Percentiles rank a stretch among this genome's conserved stretches.
Conservation (phyloP, 2,888 invertebrate species). For the Drosophila bunnanda region DNA sequence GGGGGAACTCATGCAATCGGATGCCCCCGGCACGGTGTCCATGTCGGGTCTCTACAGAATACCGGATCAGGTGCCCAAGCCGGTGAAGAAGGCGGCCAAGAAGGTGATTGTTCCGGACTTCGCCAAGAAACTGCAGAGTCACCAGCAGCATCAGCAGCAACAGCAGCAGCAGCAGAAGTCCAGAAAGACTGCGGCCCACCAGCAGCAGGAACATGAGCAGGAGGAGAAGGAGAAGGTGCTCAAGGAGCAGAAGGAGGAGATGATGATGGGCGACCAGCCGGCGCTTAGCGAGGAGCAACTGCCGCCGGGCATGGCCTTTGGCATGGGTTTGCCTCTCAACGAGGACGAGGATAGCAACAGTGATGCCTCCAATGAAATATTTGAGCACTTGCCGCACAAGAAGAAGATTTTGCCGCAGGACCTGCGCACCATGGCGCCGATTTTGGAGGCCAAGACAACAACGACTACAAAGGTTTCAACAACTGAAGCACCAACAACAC, state of each 20-base stretch:
- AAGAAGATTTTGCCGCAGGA: slow-evolving; percentile 82
- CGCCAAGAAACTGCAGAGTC: slow-evolving; percentile 41
- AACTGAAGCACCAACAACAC: slow-evolving; percentile 21
- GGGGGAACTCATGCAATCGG: slow-evolving; percentile 84
- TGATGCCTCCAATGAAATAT: slow-evolving; percentile 82
- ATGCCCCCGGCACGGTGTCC: slow-evolving; percentile 62
- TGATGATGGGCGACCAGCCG: slow-evolving; percentile 85
- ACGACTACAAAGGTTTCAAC: slow-evolving; percentile 28
- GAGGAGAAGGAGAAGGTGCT: slow-evolving; percentile 15
- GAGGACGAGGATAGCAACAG: slow-evolving; percentile 61
- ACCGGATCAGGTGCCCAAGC: slow-evolving; percentile 81
- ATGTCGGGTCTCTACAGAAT: slow-evolving; percentile 59
- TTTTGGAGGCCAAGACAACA: slow-evolving; percentile 24
- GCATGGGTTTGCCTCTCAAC: slow-evolving; percentile 1
- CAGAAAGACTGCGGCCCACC: slow-evolving; percentile 18
- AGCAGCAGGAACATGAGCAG: slow-evolving; percentile 29
- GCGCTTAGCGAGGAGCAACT: slow-evolving; percentile 61
- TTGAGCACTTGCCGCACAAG: slow-evolving; percentile 82
- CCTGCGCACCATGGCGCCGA: slow-evolving; percentile 71
- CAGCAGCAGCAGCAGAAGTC: slow-evolving; percentile 41
- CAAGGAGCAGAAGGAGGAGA: slow-evolving; percentile 58
- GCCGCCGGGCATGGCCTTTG: slow-evolving; percentile 40
- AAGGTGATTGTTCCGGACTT: slow-evolving; percentile 68
- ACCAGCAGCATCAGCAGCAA: slow-evolving; percentile 45
- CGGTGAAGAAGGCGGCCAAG: slow-evolving; percentile 81